Conservation (phyloP, 2,113 vertebrate genomes). For the Syngnathus typhle region DNA sequence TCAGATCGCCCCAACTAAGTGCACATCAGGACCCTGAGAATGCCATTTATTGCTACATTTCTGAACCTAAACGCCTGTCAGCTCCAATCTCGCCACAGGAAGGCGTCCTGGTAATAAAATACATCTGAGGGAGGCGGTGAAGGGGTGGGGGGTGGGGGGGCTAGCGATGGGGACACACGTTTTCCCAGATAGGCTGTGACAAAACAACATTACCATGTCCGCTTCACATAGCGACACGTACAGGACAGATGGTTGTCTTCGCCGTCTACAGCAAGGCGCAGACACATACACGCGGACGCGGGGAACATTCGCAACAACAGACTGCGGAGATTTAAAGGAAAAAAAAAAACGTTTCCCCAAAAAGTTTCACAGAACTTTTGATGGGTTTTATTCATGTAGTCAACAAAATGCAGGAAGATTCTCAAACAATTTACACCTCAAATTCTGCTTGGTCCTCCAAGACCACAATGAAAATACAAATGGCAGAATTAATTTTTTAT, state of each 20-base stretch:
- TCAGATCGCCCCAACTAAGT: slow-evolving; percentile 53
- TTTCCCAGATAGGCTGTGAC: slow-evolving; percentile 76
- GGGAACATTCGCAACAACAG: slow-evolving; percentile 8
- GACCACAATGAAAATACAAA: too few species aligned
- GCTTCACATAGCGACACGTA: slow-evolving; percentile 48
- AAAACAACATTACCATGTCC: slow-evolving; percentile 73
- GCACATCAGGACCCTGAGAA: slow-evolving; percentile 66
- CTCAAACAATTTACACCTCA: too few species aligned
- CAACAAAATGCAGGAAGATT: not conserved
- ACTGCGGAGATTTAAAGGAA: not conserved
- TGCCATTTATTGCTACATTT: slow-evolving; percentile 78
- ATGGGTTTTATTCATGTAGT: not conserved
- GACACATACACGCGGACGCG: slow-evolving; percentile 11
- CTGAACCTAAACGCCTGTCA: slow-evolving; percentile 84
- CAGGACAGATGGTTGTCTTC: slow-evolving; percentile 55
- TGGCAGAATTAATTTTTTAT: too few species aligned
- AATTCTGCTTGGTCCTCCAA: too few species aligned
- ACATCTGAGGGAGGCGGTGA: slow-evolving; percentile 61
- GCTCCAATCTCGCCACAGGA: slow-evolving; percentile 76
- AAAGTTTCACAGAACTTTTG: not conserved
- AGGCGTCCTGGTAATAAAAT: slow-evolving; percentile 75
- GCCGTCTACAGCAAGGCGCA: slow-evolving; percentile 48
- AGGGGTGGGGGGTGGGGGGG: not conserved
- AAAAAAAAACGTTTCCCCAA: not conserved
- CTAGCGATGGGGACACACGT: slow-evolving; percentile 61